Base-by-base conservation (phyloP, 2,113 vertebrate genomes). In the Clarias macrocephalus region DNA sequence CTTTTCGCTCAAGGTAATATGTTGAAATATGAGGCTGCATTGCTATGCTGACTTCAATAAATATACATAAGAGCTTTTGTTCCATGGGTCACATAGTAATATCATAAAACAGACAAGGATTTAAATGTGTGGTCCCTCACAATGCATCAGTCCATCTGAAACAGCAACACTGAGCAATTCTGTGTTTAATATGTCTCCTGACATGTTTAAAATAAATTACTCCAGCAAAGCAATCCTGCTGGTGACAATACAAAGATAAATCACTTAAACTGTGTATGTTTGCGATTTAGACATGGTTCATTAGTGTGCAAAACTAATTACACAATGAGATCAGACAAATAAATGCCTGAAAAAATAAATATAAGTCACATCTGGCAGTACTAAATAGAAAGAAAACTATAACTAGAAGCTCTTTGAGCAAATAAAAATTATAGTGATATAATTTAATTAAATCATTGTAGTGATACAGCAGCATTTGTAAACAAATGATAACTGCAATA, bases 21-120 rank as follows among this genome's bases (percentile, higher is more conserved):
- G 42, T 73, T 79, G 87, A 19, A 33, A 65, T 33, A 81, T 59
- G 25, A 52, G 73, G 70, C 75, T 85, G 52, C 65, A 80, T 30
- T 76, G 13, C 79, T 77, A 82, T 25, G 13, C 48, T 84, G 89
- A 76, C 80, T 68, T 82, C 81, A 88, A 86, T 89, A 89, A 90
- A 89, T 86, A 86, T 57, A 86, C 79, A 86, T 83, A 75, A 68
- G 19, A 54, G 66, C 76, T 54, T 81, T 60, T 57, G 57, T 79
- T 80, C 82, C 82, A 59, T 72, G 63, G 86, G 84, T 70, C 3
- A 63, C 59, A 83, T 42, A 66, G 25, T 63, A 80, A 65, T 83
- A 79, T 68, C 16, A 30, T 48, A 73, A 85, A 87, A 60, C 59
- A n/a, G 52, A 28, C 19, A 80, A 33, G 72, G 48, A 84, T 88